These are phyloP conservation scores for Mus caroli DNA, from an alignment of 2,797 vertebrate species.

Conservation along the genomic window DNA sequence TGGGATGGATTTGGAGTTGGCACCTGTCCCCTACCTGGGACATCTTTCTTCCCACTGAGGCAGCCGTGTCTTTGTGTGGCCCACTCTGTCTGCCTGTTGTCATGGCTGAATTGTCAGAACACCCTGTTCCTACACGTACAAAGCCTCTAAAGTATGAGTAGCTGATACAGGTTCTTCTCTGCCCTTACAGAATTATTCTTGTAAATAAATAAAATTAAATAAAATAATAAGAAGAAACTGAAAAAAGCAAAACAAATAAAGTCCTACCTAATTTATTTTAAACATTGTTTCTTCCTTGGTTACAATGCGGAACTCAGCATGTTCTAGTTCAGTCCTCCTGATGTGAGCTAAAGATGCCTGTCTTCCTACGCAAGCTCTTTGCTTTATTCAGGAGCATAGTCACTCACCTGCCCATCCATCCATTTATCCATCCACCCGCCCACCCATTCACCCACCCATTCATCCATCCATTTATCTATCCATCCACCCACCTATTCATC, in stretches of 20 bases:
- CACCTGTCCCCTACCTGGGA: neutral
- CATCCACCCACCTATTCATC: neutral
- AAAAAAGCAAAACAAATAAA: neutral
- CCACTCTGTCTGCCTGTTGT: neutral
- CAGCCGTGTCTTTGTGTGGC: neutral
- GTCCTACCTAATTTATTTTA: neutral
- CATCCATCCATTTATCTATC: rapidly evolving
- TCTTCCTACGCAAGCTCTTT: neutral
- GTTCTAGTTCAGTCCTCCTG: neutral
- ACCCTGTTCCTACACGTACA: neutral
- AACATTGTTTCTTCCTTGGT: neutral
- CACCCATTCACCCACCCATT: rapidly evolving
- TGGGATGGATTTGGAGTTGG: neutral
- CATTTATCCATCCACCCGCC: rapidly evolving
- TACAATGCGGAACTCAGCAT: neutral
- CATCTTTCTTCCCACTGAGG: neutral
- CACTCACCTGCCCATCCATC: rapidly evolving
- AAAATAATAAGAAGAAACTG: neutral
- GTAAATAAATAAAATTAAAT: neutral
- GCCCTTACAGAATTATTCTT: neutral
- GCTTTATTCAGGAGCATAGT: neutral
- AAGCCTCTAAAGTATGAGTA: neutral
- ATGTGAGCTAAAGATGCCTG: neutral
- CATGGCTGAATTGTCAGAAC: neutral
- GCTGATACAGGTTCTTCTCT: neutral